Evolutionary conservation across 2,888 invertebrate species (phyloP).

Genomic region (Gymnocheta viridis): DNA sequence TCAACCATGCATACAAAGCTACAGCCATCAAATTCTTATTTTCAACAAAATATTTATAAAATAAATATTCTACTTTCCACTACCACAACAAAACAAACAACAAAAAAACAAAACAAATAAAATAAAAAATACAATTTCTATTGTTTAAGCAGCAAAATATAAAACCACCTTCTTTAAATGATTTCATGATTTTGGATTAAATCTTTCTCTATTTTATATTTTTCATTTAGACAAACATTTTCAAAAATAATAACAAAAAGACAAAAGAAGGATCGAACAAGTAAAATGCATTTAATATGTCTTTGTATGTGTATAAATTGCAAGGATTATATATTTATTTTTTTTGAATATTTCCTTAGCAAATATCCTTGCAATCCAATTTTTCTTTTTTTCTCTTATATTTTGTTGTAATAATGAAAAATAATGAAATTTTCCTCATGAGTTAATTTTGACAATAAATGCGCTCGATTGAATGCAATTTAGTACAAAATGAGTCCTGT

Average conservation of each 20-base stretch:
- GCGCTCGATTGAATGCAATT: slow-evolving; percentile 81
- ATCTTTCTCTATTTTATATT: background rate
- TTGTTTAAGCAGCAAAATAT: slow-evolving; percentile 53
- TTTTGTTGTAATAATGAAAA: slow-evolving; percentile 80
- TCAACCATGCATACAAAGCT: slow-evolving; percentile 56
- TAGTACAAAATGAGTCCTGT: slow-evolving; percentile 72
- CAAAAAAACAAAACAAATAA: slow-evolving; percentile 6
- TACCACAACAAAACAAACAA: slow-evolving; percentile 16
- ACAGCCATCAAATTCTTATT: slow-evolving; percentile 47
- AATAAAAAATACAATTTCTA: slow-evolving; percentile 41
- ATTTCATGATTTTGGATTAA: slow-evolving; percentile 47
- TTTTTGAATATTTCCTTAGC: slow-evolving; percentile 1
- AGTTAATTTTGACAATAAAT: slow-evolving; percentile 81
- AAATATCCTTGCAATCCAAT: slow-evolving; percentile 39
- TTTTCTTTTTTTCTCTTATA: slow-evolving; percentile 25
- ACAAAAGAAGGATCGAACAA: slow-evolving; percentile 52
- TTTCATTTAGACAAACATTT: slow-evolving; percentile 42
- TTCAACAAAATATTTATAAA: slow-evolving; percentile 28
- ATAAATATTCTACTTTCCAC: slow-evolving; percentile 46
- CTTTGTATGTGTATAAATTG: slow-evolving; percentile 44
- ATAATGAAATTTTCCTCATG: slow-evolving; percentile 82
- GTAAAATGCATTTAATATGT: slow-evolving; percentile 60
- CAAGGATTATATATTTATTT: slow-evolving; percentile 46
- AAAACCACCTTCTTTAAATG: slow-evolving; percentile 49
- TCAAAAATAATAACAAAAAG: slow-evolving; percentile 16